These are phyloP conservation scores for Tetragnatha montana DNA, from an alignment of 2,888 invertebrate species.

Conservation along the genomic window DNA sequence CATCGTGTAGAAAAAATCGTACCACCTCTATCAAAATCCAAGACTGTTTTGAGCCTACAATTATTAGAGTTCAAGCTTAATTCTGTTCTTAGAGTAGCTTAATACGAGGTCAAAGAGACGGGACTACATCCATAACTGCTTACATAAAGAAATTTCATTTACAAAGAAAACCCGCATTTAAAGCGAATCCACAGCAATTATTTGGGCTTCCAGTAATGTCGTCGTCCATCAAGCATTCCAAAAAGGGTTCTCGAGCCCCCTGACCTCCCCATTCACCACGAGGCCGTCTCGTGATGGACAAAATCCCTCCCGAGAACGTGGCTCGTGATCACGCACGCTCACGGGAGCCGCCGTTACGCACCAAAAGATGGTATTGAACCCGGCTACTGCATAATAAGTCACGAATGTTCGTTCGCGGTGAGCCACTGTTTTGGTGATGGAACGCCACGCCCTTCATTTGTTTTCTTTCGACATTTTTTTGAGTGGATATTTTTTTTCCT, in stretches of 20 bases:
- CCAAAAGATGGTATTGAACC: conserved; percentile 20
- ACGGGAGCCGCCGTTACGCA: conserved; percentile 32
- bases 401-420: conserved; percentile 26
- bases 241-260: neutral
- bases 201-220: neutral
- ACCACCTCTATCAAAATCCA: no score
- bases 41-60: no score
- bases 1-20: no score
- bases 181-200: no score
- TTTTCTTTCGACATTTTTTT: neutral
- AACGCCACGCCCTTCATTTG: neutral
- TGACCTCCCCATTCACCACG: neutral
- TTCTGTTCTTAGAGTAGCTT: no score
- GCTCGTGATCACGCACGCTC: conserved; percentile 24
- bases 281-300: conserved; percentile 45
- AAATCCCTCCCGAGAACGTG: conserved; percentile 36
- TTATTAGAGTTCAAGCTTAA: no score
- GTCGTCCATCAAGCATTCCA: neutral
- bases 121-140: no score
- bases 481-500: neutral
- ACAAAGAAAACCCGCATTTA: no score
- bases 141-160: no score
- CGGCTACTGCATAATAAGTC: conserved; percentile 40
- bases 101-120: no score
- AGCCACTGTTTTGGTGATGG: conserved; percentile 35